A percentile compares a stretch with the other conserved stretches of the same genome.
phyloP scores from a whole-genome alignment of 2,888 invertebrate species.

The Drosophila greeni region DNA sequence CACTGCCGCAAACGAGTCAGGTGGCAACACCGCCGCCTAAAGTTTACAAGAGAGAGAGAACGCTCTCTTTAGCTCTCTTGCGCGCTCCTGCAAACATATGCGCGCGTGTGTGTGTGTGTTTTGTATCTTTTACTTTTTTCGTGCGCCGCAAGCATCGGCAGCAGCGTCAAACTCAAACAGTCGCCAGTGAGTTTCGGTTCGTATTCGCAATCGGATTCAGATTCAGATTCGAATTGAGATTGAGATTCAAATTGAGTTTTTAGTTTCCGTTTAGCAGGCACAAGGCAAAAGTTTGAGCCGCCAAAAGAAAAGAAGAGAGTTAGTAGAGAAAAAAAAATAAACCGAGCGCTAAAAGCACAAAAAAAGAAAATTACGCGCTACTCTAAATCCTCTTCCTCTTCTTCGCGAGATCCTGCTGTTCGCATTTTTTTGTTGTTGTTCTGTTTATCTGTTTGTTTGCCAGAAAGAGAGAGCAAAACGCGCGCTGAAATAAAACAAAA shows the following conservation, averaged over 20 bases:
- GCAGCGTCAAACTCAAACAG: constrained; percentile 32
- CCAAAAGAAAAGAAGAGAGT: constrained; percentile 16
- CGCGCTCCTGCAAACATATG: constrained; percentile 66
- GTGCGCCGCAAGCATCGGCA: constrained; percentile 61
- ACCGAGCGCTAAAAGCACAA: constrained; percentile 36
- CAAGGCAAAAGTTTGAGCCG: constrained; percentile 26
- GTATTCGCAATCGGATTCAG: constrained; percentile 13
- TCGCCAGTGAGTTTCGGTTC: constrained; percentile 27
- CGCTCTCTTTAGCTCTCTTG: constrained; percentile 14
- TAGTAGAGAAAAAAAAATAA: neutral
- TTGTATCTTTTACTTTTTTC: constrained; percentile 71
- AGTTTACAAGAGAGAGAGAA: constrained; percentile 19
- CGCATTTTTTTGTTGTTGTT: constrained; percentile 13
- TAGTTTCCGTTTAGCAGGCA: constrained; percentile 31
- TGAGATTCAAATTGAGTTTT: constrained; percentile 14
- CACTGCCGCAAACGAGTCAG: neutral
- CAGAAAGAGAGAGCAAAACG: constrained; percentile 56
- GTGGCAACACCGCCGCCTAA: constrained; percentile 27
- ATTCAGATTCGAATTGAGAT: constrained; percentile 6
- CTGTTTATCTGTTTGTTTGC: constrained; percentile 23
- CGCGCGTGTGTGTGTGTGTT: constrained; percentile 45
- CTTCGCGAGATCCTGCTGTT: constrained; percentile 27
- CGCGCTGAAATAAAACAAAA: constrained; percentile 48
- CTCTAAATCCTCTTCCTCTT: constrained; percentile 16
- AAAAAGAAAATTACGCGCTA: constrained; percentile 50